Percentiles rank a stretch among this genome's conserved stretches.
These are phyloP conservation scores for Drosophila melanogaster DNA, from an alignment of 1,140 invertebrate species.

Conservation along the genomic window DNA sequence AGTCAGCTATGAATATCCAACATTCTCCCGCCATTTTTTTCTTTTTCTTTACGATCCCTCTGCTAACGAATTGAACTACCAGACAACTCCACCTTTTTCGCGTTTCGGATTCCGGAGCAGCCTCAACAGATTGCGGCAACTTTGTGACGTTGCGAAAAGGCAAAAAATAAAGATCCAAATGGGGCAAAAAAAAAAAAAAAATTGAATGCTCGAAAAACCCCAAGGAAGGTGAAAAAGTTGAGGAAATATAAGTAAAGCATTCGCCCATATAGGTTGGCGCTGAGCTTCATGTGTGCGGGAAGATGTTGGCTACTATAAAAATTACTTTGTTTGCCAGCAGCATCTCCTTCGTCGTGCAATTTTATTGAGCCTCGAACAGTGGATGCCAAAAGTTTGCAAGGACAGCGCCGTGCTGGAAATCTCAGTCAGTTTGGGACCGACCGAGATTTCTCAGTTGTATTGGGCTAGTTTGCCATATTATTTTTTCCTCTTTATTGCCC, in stretches of 20 bases:
- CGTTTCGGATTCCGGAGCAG: conserved; percentile 52
- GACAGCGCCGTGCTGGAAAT: conserved; percentile 36
- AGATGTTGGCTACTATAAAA: conserved; percentile 65
- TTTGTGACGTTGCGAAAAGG: conserved; percentile 60
- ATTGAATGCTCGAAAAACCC: conserved; percentile 36
- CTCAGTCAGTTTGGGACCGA: conserved; percentile 25
- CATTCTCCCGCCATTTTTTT: not conserved
- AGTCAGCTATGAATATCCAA: conserved; percentile 53
- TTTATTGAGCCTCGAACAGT: conserved; percentile 71
- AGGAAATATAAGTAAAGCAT: conserved; percentile 54
- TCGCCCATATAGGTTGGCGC: conserved; percentile 25
- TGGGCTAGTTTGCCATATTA: conserved; percentile 66
- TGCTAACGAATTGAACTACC: conserved; percentile 77
- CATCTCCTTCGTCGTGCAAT: conserved; percentile 64
- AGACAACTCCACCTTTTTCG: conserved; percentile 77
- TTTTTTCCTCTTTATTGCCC: conserved; percentile 38
- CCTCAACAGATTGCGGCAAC: conserved; percentile 67
- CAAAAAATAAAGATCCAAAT: conserved; percentile 16
- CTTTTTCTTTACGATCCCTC: conserved; percentile 13
- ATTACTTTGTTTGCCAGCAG: conserved; percentile 76
- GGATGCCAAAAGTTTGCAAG: conserved; percentile 64
- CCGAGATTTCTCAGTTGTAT: conserved; percentile 77
- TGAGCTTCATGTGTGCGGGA: conserved; percentile 23
- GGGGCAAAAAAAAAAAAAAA: conserved; percentile 11
- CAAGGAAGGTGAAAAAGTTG: conserved; percentile 34